phyloP scores from a whole-genome alignment of 2,888 invertebrate genomes.

The Mechanitis mazaeus region DNA sequence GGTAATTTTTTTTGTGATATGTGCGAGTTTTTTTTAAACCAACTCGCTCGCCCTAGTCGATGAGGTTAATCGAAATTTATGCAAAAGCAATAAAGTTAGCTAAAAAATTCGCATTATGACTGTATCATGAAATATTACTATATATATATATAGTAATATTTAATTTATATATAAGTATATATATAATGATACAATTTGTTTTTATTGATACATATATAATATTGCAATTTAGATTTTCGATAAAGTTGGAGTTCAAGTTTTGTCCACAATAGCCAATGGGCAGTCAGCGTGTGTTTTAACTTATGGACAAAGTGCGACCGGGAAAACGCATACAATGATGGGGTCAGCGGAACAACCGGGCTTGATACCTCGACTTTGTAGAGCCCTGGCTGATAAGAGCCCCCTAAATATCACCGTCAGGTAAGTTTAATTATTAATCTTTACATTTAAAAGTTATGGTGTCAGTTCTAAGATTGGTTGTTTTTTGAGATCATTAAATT shows the following conservation, averaged over 20 bases:
- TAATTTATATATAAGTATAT: no score
- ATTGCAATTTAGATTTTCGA: conserved; percentile 76
- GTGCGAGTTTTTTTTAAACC: not conserved
- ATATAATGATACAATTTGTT: no score
- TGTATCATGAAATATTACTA: no score
- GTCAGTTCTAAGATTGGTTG: no score
- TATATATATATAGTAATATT: no score
- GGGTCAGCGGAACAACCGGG: conserved; percentile 71
- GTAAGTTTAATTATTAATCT: conserved; percentile 32
- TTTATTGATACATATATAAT: not conserved
- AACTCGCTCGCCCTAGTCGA: no score
- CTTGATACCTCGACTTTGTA: conserved; percentile 61
- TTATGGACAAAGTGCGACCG: conserved; percentile 86
- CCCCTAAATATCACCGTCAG: conserved; percentile 57
- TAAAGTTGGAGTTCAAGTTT: conserved; percentile 79
- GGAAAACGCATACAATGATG: conserved; percentile 88
- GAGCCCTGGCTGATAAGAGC: conserved; percentile 46
- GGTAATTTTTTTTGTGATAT: conserved; percentile 37
- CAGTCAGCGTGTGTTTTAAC: conserved; percentile 83
- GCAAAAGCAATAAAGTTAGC: no score
- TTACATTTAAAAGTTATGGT: conserved; percentile 8
- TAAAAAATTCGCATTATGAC: no score
- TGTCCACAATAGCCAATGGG: conserved; percentile 78
- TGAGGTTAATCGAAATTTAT: no score
- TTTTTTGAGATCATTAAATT: no score